phyloP scores from a whole-genome alignment of 2,888 invertebrate genomes.

The Cyclophora punctaria region DNA sequence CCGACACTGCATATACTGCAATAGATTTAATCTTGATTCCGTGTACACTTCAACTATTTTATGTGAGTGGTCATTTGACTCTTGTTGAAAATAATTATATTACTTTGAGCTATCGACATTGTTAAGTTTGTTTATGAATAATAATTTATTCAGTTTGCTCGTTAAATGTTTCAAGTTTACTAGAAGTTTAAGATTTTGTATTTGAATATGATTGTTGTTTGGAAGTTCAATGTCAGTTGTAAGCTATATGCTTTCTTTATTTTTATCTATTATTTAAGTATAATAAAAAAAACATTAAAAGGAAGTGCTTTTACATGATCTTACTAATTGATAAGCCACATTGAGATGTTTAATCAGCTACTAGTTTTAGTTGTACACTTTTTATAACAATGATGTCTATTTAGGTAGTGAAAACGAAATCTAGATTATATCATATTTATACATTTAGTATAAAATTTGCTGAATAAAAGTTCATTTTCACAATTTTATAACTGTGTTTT shows the following conservation, averaged over 20 bases:
- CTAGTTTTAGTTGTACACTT: constrained; percentile 75
- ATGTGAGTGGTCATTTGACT: constrained; percentile 58
- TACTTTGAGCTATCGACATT: constrained; percentile 74
- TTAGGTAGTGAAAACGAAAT: constrained; percentile 74
- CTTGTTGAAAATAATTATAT: constrained; percentile 70
- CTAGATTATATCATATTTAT: constrained; percentile 75
- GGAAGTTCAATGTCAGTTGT: constrained; percentile 66
- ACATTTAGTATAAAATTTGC: constrained; percentile 76
- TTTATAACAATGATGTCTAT: constrained; percentile 75
- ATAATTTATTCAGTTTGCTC: constrained; percentile 76
- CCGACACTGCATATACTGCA: constrained; percentile 41
- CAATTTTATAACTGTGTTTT: constrained; percentile 55
- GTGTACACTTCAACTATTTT: constrained; percentile 41
- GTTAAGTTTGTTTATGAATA: constrained; percentile 76
- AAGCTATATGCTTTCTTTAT: constrained; percentile 67
- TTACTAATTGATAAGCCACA: constrained; percentile 73
- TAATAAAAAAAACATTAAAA: constrained; percentile 69
- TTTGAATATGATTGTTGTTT: constrained; percentile 69
- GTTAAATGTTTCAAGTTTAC: constrained; percentile 75
- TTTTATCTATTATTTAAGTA: constrained; percentile 73
- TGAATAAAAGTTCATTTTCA: constrained; percentile 76
- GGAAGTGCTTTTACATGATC: constrained; percentile 75
- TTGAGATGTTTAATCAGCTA: constrained; percentile 75
- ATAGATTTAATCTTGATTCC: constrained; percentile 44
- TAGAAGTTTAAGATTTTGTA: constrained; percentile 70